A percentile compares a stretch with the other conserved stretches of the same genome.
phyloP scores from a whole-genome alignment of 2,113 vertebrate species.

The Solenodon paradoxus region DNA sequence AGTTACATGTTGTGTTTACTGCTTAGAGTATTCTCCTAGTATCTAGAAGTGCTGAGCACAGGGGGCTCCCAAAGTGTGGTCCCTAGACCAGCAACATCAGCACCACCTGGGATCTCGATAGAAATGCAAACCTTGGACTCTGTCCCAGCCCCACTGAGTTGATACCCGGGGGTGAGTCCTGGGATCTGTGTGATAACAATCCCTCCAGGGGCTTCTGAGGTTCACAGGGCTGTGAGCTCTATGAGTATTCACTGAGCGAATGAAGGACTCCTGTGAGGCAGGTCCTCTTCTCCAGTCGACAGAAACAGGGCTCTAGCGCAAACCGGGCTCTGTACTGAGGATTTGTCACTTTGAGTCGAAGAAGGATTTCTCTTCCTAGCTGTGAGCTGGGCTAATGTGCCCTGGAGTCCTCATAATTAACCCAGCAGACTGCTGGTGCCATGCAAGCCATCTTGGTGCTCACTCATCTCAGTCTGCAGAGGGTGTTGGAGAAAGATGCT shows the following conservation, averaged over 20 bases:
- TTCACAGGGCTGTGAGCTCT: too few relatives aligned
- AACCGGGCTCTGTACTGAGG: background rate
- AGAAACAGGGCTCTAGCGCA: background rate
- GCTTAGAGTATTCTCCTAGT: background rate
- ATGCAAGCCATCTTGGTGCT: background rate
- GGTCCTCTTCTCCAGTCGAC: background rate
- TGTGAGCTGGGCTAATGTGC: background rate
- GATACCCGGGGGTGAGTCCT: background rate
- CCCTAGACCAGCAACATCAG: background rate
- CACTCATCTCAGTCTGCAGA: background rate
- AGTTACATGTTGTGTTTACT: background rate
- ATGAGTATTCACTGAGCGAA: background rate
- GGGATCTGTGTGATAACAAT: background rate
- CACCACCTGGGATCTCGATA: background rate
- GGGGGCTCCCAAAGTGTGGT: background rate
- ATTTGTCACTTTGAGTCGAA: background rate
- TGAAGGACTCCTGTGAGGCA: background rate
- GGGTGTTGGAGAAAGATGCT: background rate
- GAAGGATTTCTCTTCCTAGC: slow-evolving; percentile 18
- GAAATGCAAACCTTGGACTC: background rate
- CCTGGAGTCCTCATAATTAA: background rate
- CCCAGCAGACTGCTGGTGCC: background rate
- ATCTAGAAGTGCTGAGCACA: background rate
- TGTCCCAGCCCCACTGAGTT: too few relatives aligned
- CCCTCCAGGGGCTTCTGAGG: background rate